A percentile compares a stretch with the other conserved stretches of the same genome.
phyloP scores from a whole-genome alignment of 2,888 invertebrate species.

The Panorpa germanica region DNA sequence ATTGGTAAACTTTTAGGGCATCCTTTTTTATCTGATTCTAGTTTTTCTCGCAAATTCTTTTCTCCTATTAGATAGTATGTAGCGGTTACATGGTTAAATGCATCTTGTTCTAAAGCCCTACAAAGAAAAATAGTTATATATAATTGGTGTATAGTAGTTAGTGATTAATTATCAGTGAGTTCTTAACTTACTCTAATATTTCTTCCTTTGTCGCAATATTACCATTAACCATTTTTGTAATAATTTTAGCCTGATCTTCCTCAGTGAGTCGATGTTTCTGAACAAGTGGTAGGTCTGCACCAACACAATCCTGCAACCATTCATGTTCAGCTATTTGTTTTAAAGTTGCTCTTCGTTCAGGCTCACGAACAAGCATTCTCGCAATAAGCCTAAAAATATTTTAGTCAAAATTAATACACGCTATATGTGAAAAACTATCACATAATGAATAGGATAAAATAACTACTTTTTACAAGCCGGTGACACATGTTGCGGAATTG shows the following conservation, averaged over 20 bases:
- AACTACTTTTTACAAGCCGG: slow-evolving; percentile 59
- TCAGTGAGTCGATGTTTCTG: slow-evolving; percentile 79
- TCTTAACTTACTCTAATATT: slow-evolving; percentile 58
- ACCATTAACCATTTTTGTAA: slow-evolving; percentile 93
- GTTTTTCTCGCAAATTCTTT: slow-evolving; percentile 63
- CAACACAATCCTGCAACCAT: slow-evolving; percentile 53
- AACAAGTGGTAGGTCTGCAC: slow-evolving; percentile 59
- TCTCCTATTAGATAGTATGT: slow-evolving; percentile 95
- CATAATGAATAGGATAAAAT: slow-evolving; percentile 5
- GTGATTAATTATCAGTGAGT: too few relatives aligned
- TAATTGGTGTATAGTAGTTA: slow-evolving; percentile 2
- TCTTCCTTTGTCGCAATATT: slow-evolving; percentile 88
- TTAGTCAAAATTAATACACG: slow-evolving; percentile 1
- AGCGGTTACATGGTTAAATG: slow-evolving; percentile 96
- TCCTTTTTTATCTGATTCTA: too few relatives aligned
- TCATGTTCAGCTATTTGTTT: slow-evolving; percentile 72
- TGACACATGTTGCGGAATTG: slow-evolving; percentile 76
- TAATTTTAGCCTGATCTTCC: slow-evolving; percentile 77
- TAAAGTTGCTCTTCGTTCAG: slow-evolving; percentile 74
- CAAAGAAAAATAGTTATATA: slow-evolving; percentile 14
- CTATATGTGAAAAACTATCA: slow-evolving; percentile 1
- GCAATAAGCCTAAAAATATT: slow-evolving; percentile 52
- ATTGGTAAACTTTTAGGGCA: background rate
- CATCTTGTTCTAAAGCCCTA: slow-evolving; percentile 82
- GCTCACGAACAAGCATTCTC: slow-evolving; percentile 85